These are phyloP conservation scores for Cathartes aura DNA, from an alignment of 2,113 vertebrate species.

Conservation along the genomic window DNA sequence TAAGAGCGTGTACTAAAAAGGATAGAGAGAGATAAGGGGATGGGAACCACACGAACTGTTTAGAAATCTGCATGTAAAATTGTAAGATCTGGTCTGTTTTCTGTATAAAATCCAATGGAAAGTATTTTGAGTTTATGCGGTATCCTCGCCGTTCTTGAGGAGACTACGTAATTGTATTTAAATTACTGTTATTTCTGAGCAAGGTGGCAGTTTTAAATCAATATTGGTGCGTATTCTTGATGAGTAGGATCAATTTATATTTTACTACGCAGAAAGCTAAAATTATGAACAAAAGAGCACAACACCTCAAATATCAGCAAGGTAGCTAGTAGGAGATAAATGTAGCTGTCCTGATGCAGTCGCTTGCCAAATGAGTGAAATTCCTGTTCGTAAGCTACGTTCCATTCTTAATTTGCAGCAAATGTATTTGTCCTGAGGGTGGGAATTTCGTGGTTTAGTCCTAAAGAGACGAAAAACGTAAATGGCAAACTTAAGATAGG, in stretches of 20 bases:
- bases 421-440: not conserved
- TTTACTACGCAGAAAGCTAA: not conserved
- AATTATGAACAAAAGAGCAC: not conserved
- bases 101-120: not conserved
- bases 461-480: not conserved
- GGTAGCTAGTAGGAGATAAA: not conserved
- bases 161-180: not conserved
- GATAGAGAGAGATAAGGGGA: not conserved
- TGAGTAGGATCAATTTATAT: not conserved
- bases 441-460: not conserved
- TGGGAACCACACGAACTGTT: not conserved
- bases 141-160: accelerated
- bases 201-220: not conserved
- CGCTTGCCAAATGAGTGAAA: not conserved
- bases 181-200: not conserved
- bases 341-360: not conserved
- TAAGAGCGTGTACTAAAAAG: not conserved
- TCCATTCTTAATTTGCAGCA: not conserved
- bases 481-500: not conserved
- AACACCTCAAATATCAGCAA: not conserved
- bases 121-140: not conserved
- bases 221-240: accelerated
- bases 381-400: not conserved
- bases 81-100: not conserved
- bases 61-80: not conserved